A percentile compares a stretch with the other conserved stretches of the same genome.
Evolutionary conservation across 2,113 vertebrate species (phyloP).

Genomic region (Heloderma charlesbogerti): DNA sequence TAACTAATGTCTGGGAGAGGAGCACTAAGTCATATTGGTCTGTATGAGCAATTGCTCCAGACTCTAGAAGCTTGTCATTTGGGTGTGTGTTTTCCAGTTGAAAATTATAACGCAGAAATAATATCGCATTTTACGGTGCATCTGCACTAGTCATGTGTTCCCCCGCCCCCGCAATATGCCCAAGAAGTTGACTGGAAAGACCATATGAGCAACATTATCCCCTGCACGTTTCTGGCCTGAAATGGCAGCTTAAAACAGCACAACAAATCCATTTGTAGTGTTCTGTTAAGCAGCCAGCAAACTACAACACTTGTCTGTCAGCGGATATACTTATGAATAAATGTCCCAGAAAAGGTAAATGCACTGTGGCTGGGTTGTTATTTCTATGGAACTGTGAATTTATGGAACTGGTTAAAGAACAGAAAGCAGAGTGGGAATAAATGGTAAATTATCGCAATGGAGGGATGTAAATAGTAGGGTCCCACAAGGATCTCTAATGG

Average conservation of each 20-base stretch:
- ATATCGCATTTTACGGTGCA: background rate
- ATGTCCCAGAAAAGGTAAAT: background rate
- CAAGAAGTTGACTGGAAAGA: background rate
- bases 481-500: no score
- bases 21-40: rapidly evolving
- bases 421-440: no score
- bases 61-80: background rate
- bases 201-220: background rate
- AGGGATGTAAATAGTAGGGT: no score
- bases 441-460: no score
- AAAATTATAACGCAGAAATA: background rate
- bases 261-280: background rate
- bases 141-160: background rate
- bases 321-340: background rate
- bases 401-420: no score
- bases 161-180: background rate
- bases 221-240: background rate
- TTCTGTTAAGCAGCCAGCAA: background rate
- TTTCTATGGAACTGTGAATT: background rate
- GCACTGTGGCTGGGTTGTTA: background rate
- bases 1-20: background rate
- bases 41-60: background rate
- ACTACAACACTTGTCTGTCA: background rate
- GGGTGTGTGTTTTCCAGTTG: background rate
- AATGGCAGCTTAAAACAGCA: background rate